Evolutionary conservation across 2,113 vertebrate genomes (phyloP).

Genomic region (Lycocorax pyrrhopterus): DNA sequence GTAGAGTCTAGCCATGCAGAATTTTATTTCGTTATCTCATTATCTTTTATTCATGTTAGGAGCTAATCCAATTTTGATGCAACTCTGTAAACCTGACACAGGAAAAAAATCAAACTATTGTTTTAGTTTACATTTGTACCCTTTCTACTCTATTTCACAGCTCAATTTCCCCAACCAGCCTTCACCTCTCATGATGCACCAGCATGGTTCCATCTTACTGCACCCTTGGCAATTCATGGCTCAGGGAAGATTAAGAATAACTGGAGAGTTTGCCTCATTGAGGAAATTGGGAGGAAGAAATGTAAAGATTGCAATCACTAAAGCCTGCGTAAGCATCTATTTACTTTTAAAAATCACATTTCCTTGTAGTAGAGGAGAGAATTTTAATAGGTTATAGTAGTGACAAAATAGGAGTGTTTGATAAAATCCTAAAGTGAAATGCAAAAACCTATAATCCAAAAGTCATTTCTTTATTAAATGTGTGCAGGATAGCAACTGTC

Average conservation of each 20-base stretch:
- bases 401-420: neutral
- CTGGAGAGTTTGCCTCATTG: neutral
- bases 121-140: neutral
- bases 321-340: neutral
- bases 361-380: neutral
- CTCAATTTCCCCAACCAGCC: neutral
- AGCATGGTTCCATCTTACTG: neutral
- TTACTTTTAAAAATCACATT: neutral
- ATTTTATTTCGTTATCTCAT: neutral
- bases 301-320: neutral
- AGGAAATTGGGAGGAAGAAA: neutral
- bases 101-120: neutral
- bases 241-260: neutral
- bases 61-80: neutral
- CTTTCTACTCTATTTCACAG: neutral
- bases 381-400: neutral
- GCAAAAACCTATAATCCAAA: neutral
- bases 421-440: neutral
- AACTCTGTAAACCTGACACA: neutral
- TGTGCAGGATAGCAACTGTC: neutral
- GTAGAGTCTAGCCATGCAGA: neutral
- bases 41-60: neutral
- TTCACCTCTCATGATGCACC: neutral
- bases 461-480: neutral
- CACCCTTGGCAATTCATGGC: neutral